phyloP scores from a whole-genome alignment of 2,113 vertebrate species.

The Gopherus flavomarginatus region DNA sequence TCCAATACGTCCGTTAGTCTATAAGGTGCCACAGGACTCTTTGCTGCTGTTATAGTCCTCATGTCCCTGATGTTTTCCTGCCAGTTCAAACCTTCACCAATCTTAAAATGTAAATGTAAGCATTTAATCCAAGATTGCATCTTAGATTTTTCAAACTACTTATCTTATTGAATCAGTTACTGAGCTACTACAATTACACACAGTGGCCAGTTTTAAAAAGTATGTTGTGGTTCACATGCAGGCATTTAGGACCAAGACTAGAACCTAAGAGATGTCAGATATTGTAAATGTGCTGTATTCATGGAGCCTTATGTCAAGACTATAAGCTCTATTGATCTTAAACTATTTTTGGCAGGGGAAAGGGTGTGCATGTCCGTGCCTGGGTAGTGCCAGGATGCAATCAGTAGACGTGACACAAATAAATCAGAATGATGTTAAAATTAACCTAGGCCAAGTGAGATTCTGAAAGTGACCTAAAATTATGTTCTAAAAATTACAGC shows the following conservation, averaged over 20 bases:
- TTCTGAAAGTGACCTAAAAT: constrained; percentile 37
- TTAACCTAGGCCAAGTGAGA: neutral
- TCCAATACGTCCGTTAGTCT: too few relatives aligned
- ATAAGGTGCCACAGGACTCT: too few relatives aligned
- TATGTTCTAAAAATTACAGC: constrained; percentile 34
- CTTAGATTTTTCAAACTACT: constrained; percentile 33
- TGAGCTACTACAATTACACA: constrained; percentile 11
- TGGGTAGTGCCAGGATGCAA: neutral
- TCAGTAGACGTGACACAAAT: neutral
- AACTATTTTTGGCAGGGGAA: neutral
- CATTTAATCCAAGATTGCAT: neutral
- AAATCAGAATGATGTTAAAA: neutral
- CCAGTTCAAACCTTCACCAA: neutral
- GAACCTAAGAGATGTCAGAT: constrained; percentile 35
- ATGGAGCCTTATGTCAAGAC: neutral
- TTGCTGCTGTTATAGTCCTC: neutral
- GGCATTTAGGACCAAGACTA: constrained; percentile 10
- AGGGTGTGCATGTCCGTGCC: neutral
- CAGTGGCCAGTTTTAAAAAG: constrained; percentile 44
- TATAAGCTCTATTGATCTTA: neutral
- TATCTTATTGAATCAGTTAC: constrained; percentile 32
- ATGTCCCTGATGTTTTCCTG: neutral
- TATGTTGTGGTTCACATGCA: constrained; percentile 10
- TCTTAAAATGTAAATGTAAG: neutral
- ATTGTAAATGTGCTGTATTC: constrained; percentile 5